These are phyloP conservation scores for Spondyliosoma cantharus DNA, from an alignment of 2,797 vertebrate genomes.

Conservation along the genomic window DNA sequence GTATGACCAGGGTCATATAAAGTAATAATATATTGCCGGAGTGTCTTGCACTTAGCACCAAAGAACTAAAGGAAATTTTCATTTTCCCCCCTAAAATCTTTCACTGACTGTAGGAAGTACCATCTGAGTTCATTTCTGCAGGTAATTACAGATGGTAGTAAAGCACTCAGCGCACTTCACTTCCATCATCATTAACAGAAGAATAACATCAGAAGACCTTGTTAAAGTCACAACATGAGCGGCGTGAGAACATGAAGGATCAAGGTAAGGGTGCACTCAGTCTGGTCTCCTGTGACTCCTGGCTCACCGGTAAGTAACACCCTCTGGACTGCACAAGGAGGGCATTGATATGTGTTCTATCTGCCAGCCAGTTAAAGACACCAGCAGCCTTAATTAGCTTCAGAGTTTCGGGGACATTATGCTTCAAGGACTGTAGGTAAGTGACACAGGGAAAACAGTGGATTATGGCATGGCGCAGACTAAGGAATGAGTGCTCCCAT, in stretches of 20 bases:
- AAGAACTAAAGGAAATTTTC: neutral
- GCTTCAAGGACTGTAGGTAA: slow-evolving; percentile 39
- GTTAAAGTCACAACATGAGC: slow-evolving; percentile 61
- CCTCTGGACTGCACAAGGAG: slow-evolving; percentile 39
- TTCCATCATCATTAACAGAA: slow-evolving; percentile 44
- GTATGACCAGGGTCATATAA: neutral
- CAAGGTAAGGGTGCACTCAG: slow-evolving; percentile 27
- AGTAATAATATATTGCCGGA: too few relatives aligned
- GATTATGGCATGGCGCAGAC: slow-evolving; percentile 42
- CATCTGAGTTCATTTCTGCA: slow-evolving; percentile 30
- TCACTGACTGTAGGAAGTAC: slow-evolving; percentile 18
- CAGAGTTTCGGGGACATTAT: slow-evolving; percentile 50
- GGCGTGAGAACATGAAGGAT: slow-evolving; percentile 58
- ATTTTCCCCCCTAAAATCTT: neutral
- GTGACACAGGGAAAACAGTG: slow-evolving; percentile 40
- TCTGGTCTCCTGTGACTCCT: slow-evolving; percentile 56
- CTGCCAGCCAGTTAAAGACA: slow-evolving; percentile 36
- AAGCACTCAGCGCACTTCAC: slow-evolving; percentile 37
- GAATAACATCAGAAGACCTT: slow-evolving; percentile 46
- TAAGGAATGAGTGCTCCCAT: slow-evolving; percentile 63
- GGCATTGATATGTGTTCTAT: slow-evolving; percentile 55
- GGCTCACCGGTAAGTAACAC: slow-evolving; percentile 51
- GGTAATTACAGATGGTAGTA: slow-evolving; percentile 37
- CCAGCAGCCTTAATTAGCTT: slow-evolving; percentile 61
- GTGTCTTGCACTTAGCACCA: neutral